Base-by-base conservation (phyloP, 2,797 vertebrate genomes). In the Alcedo atthis region DNA sequence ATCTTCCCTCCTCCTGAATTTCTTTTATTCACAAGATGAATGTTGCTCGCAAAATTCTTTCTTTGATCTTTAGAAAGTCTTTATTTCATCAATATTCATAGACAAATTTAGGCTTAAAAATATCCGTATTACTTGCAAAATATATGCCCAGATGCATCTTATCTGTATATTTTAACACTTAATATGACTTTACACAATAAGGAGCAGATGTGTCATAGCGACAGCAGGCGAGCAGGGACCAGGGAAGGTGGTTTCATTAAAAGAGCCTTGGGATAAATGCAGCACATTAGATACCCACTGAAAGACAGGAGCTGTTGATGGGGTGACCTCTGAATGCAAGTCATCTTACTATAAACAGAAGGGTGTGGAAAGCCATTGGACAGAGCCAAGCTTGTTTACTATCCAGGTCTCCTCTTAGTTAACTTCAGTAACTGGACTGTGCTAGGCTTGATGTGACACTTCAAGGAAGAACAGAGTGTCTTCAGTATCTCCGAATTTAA, bases 311-410 rank as follows among this genome's bases (percentile, higher is more conserved):
- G 93, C 96, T 97, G 97, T 96, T 96, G 97, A 97, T 96, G 97
- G 96, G 95, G 95, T 97, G 97, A 98, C 97, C 97, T 97, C 97
- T 96, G 94, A 96, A 94, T 92, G 94, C 97, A 97, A 97, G 97
- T 97, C 97, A 95, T 97, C 97, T 94, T 97, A 96, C 97, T 98
- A 97, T 98, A 98, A 98, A 98, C 98, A 98, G 97, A 97, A 96
- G 96, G 94, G 95, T 92, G 95, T 96, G 94, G 98, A 98, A 97
- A 97, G 97, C 97, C 95, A 97, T 94, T 96, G 97, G 97, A 93
- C 93, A 81, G 96, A 97, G 96, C 96, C 96, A 95, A 96, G 95
- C 90, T 94, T 96, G 96, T 97, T 98, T 97, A 95, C 96, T 97
- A 96, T 96, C 90, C 96, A 95, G 96, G 77, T 96, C 96, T 94